Base-by-base conservation (phyloP, 2,888 invertebrate genomes). In the Eutolmus rufibarbis region DNA sequence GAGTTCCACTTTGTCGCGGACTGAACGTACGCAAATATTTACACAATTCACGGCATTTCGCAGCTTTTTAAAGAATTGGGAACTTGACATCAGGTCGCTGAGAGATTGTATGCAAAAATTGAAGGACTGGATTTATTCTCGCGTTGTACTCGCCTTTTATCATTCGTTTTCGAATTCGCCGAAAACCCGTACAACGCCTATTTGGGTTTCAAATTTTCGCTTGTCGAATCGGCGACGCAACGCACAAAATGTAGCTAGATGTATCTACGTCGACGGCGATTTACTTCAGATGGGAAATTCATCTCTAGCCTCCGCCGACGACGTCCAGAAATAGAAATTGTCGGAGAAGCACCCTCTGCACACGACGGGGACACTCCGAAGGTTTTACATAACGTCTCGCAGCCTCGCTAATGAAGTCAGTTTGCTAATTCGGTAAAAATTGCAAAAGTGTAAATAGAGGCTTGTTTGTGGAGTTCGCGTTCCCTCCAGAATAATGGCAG, bases 131-230 rank as follows among this genome's bases (percentile, higher is more conserved):
- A 78, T 43, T 74, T 76, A 37, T 74, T 28, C 31, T 77, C 43
- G 37, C 43, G 37, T 78, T 40, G 19, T 76, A 23, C 5, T 14
- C 78, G 43, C 43, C 43, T 78, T 46, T 19, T 51, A 16, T 19
- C 19, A 78, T 66, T 28, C 51, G 16, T 66, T n/a, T 56, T 56
- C 19, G 16, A 46, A 77, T 28, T 78, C 78, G 3, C 19, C 19
- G 8, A 43, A 77, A n/a, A 31, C 5, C 14, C 46, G 51, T 79
- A 79, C 46, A 79, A 51, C 19, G 46, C 79, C n/a, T 79, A 79
- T 79, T 79, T 79, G 79, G 79, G 46, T 79, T 79, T 79, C 34
- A 79, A 79, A 79, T 79, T 79, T 79, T 76, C 76, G 37, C 37
- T 43, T 51, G 79, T 56, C 51, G 31, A 51, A 79, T 51, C 28